Percentiles rank a stretch among this genome's conserved stretches.
Conservation (phyloP, 2,888 invertebrate species). For the Machimus atricapillus region DNA sequence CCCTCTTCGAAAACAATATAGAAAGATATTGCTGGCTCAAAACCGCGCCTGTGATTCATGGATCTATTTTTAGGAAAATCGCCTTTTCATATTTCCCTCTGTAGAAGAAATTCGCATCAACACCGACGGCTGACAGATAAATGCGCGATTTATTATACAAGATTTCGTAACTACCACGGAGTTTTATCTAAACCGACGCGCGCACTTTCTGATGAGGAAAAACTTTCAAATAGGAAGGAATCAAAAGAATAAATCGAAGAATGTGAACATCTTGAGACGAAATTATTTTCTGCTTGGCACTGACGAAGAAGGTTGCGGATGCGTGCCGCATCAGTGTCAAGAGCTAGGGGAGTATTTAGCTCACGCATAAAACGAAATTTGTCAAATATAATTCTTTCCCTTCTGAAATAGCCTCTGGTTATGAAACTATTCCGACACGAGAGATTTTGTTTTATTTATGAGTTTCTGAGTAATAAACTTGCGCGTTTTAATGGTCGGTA, state of each 20-base stretch:
- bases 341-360: neutral
- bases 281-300: neutral
- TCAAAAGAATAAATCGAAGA: neutral
- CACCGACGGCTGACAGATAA: neutral
- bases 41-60: neutral
- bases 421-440: neutral
- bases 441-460: neutral
- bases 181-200: neutral
- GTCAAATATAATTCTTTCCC: neutral
- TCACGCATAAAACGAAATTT: neutral
- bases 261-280: neutral
- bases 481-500: neutral
- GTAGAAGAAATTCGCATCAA: neutral
- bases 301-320: neutral
- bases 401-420: neutral
- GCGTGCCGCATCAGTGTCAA: neutral
- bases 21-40: neutral
- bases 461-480: neutral
- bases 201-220: neutral
- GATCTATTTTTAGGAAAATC: slow-evolving; percentile 3
- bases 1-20: neutral
- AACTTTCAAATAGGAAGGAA: neutral
- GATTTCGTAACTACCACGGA: neutral
- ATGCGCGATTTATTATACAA: neutral
- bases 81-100: neutral